Percentiles rank a stretch among this genome's conserved stretches.
Conservation (phyloP, 23 tunicate species). For the Diplosoma virens region DNA sequence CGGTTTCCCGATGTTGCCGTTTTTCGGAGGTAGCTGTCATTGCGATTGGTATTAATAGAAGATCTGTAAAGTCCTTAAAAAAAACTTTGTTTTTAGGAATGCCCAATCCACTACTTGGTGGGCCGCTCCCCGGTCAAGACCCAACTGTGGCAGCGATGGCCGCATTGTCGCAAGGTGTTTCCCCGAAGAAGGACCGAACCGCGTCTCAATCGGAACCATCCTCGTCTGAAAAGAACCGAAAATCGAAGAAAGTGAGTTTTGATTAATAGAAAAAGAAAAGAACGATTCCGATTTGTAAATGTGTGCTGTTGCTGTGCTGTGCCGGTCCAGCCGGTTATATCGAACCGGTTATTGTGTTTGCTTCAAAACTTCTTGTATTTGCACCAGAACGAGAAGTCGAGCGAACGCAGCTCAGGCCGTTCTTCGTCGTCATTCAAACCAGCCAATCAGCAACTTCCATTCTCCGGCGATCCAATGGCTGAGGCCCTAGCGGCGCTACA, state of each 20-base stretch:
- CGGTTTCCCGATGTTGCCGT: conserved; percentile 62
- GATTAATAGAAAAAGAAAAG: too few species aligned
- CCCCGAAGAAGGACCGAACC: conserved; percentile 34
- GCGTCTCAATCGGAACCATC: conserved; percentile 29
- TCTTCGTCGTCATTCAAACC: conserved; percentile 26
- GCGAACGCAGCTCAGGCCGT: conserved; percentile 30
- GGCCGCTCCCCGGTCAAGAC: conserved; percentile 29
- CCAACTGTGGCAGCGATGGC: conserved; percentile 61
- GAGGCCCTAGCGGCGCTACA: conserved; percentile 58
- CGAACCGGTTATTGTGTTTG: too few species aligned
- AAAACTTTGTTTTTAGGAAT: conserved; percentile 22
- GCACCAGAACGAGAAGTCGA: not conserved
- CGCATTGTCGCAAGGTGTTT: conserved; percentile 40
- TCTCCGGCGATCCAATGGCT: conserved; percentile 43
- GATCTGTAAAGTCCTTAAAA: not conserved
- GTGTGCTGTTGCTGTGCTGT: too few species aligned
- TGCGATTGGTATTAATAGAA: not conserved
- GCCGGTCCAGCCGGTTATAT: too few species aligned
- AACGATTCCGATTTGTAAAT: not conserved
- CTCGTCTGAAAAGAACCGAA: conserved; percentile 19
- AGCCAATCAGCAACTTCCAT: not conserved
- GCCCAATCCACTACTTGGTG: conserved; percentile 39
- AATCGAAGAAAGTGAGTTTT: conserved; percentile 43
- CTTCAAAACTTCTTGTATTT: too few species aligned
- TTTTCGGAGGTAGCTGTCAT: conserved; percentile 54